Evolutionary conservation across 2,113 vertebrate genomes (phyloP), one percentile per base, ranked within the genome.

Genomic region (Myotis yumanensis): DNA sequence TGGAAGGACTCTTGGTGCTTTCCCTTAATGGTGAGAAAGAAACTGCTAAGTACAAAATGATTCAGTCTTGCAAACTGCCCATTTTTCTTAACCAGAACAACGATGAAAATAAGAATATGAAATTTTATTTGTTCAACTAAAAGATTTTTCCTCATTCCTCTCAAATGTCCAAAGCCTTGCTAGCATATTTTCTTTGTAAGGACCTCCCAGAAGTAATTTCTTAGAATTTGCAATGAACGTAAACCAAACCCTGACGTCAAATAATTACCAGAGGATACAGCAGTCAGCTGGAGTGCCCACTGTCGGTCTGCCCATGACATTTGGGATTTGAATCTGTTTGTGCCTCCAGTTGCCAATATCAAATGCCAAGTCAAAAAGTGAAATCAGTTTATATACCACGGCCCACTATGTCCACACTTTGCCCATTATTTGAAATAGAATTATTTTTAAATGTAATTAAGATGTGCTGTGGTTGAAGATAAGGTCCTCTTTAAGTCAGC

Each of bases 351-450:
- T 81, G 69, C 83, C 89, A 94, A 40, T 32, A 43, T 23, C 16
- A 64, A 82, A 84, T 20, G 9, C 18, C 69, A 86, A 66, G 69
- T 54, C 83, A 18, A 84, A 94, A 91, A 83, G 12, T 52, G 11
- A 81, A 86, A 88, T 89, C 64, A 76, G 83, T 73, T 72, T 59
- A 11, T 11, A 51, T 46, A 35, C 40, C 8, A 10, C 32, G 32
- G n/a, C 8, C 43, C 15, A 57, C 46, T 96, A 43, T 57, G 28
- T 48, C 73, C 1, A 48, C 18, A 59, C 52, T 86, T 77, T 77
- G 57, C 28, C 69, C 30, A 90, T 95, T 83, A 91, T 43, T 80
- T 84, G 43, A 97, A 95, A 87, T 64, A 84, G 51, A 91, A 66
- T 51, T 73, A 3, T 11, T 68, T 69, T 40, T 46, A 46, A 14